Evolutionary conservation across 2,113 vertebrate species (phyloP), one percentile per base, ranked within the genome.

Genomic region (Larimichthys crocea): DNA sequence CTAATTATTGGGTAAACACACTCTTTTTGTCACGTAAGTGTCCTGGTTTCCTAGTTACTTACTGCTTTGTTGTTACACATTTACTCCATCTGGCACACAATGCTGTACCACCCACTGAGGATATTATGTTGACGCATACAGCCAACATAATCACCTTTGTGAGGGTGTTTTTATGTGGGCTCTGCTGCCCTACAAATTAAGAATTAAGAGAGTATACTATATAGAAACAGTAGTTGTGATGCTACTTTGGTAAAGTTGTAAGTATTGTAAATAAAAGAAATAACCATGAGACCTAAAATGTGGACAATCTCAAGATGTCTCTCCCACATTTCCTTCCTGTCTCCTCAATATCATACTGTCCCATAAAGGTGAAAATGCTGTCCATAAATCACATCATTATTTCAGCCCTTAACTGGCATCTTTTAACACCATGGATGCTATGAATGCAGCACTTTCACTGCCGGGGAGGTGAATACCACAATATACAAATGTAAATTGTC

Each of bases 1-100:
- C 14, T 75, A 63, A 66, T 88, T 5, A 29, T 22, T 62, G 40
- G 3, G 52, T 72, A 83, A 90, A 88, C 66, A 78, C n/a, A 26
- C n/a, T 48, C n/a, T 61, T 76, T 82, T 46, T 70, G 74, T 67
- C 53, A 74, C 17, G 6, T 42, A 46, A 16, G 19, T 72, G 53
- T 48, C 56, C 76, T 52, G 26, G 68, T 86, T 79, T 77, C 49
- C 31, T 71, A 15, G 49, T 78, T 64, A 79, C 57, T 63, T 72
- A 35, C 24, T n/a, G 44, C 65, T 82, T 68, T 71, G 57, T 42
- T 46, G 48, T 59, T 66, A 29, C 42, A 72, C 44, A 76, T 77
- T 70, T 29, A 55, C 60, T 71, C 12, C 17, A n/a, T 40, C 49
- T 57, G 15, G 3, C 19, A 44, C 20, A 50, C 19, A 24, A 6